phyloP scores from a whole-genome alignment of 2,113 vertebrate genomes.

The Ondatra zibethicus region DNA sequence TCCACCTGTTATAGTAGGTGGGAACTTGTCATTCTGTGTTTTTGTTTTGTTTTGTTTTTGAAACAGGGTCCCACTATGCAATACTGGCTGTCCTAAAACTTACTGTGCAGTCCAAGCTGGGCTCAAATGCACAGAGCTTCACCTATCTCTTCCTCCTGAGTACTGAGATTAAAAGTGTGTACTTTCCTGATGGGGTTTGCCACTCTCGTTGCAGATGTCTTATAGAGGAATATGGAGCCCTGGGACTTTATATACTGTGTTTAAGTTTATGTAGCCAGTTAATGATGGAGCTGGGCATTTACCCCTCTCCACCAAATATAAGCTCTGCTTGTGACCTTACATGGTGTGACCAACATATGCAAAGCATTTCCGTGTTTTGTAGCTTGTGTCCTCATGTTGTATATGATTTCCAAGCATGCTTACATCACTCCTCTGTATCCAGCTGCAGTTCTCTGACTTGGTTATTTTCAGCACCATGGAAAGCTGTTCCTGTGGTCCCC shows the following conservation, averaged over 20 bases:
- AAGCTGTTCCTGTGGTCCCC: background rate
- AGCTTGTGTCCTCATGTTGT: constrained; percentile 9
- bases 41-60: background rate
- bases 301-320: background rate
- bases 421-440: too few species aligned
- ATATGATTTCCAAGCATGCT: background rate
- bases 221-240: background rate
- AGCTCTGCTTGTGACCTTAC: background rate
- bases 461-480: background rate
- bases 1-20: background rate
- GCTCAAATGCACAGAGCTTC: background rate
- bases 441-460: background rate
- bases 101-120: background rate
- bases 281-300: background rate
- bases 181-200: background rate
- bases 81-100: background rate
- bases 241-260: background rate
- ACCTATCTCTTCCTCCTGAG: background rate
- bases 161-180: background rate
- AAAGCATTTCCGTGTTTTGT: background rate
- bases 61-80: background rate
- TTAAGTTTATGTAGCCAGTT: background rate
- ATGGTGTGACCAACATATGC: background rate
- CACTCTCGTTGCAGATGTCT: background rate
- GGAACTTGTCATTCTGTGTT: background rate